Evolutionary conservation across 2,888 invertebrate genomes (phyloP).

Genomic region (Girardia tigrina): DNA sequence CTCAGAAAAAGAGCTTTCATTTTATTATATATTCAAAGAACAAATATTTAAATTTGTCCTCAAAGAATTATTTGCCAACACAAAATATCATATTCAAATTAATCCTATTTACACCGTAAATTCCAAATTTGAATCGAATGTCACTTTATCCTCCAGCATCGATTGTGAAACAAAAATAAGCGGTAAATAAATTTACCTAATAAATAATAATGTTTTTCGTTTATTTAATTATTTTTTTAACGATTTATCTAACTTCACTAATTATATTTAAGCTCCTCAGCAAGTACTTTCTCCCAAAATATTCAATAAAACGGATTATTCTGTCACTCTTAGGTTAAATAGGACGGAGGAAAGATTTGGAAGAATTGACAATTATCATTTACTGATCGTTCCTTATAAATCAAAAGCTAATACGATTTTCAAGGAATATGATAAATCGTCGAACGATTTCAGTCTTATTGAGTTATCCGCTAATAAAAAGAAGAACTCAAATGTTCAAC

Average conservation of each 20-base stretch:
- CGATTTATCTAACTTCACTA: background rate
- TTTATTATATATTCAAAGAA: background rate
- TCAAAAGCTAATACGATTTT: background rate
- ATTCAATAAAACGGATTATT: background rate
- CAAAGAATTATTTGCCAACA: background rate
- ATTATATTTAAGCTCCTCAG: background rate
- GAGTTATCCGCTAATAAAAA: background rate
- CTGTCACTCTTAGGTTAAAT: background rate
- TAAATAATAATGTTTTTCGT: too few species aligned
- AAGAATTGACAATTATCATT: background rate
- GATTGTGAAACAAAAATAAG: background rate
- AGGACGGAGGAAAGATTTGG: background rate
- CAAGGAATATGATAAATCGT: background rate
- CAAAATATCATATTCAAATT: background rate
- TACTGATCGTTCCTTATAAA: background rate
- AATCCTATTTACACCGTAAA: background rate
- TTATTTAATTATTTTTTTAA: background rate
- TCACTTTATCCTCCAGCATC: background rate
- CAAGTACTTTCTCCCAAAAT: background rate
- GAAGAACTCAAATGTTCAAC: background rate
- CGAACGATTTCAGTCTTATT: background rate
- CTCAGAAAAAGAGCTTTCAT: background rate
- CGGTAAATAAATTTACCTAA: background rate
- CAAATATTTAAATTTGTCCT: background rate
- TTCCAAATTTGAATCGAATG: background rate